Conservation (phyloP, 2,888 invertebrate species). For the Marronus borbonicus region DNA sequence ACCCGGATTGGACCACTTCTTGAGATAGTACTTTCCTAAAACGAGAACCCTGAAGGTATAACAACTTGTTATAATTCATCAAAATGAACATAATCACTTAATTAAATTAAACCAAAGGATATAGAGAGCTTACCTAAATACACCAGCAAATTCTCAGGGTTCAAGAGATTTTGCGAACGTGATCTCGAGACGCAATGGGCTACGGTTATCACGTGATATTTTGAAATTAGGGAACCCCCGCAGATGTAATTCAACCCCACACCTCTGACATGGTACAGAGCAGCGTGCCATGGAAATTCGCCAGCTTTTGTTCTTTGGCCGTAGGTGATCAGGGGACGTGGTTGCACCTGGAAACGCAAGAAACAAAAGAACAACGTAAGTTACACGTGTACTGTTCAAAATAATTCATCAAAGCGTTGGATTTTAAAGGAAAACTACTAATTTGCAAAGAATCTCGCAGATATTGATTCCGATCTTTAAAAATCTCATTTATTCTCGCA, state of each 20-base stretch:
- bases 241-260: slow-evolving; percentile 66
- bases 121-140: slow-evolving; percentile 64
- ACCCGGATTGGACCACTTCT: slow-evolving; percentile 65
- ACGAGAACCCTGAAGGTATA: background rate
- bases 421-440: too few species aligned
- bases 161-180: slow-evolving; percentile 61
- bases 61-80: background rate
- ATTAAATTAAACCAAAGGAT: too few species aligned
- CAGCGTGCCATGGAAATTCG: slow-evolving; percentile 81
- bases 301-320: slow-evolving; percentile 75
- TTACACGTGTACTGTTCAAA: too few species aligned
- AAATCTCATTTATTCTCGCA: too few species aligned
- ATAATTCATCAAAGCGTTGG: too few species aligned
- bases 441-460: too few species aligned
- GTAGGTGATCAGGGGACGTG: slow-evolving; percentile 75
- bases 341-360: slow-evolving; percentile 57
- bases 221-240: slow-evolving; percentile 65
- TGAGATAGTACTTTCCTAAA: slow-evolving; percentile 67
- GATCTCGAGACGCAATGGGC: slow-evolving; percentile 67
- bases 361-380: too few species aligned
- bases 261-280: slow-evolving; percentile 73
- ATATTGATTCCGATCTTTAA: too few species aligned
- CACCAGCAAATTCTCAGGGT: slow-evolving; percentile 64
- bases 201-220: slow-evolving; percentile 64
- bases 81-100: too few species aligned